Base-by-base conservation (phyloP, 2,888 invertebrate genomes). In the Sarcophaga caerulescens region DNA sequence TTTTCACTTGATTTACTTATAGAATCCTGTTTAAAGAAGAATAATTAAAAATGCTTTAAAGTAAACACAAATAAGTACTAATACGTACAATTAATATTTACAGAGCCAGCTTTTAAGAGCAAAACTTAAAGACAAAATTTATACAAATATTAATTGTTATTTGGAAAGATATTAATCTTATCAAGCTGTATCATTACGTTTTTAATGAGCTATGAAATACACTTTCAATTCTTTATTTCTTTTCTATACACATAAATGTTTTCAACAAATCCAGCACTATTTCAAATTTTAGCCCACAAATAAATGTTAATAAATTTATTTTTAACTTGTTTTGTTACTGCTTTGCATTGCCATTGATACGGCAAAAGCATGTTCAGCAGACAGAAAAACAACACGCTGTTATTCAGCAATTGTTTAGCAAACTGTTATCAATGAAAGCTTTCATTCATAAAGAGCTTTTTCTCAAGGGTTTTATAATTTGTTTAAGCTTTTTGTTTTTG, bases 1-100 rank as follows among this genome's bases (percentile, higher is more conserved):
- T 82, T 89, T 65, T 89, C 89, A 80, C 87, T 88, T 1, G 84
- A 88, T 71, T 89, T 89, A 65, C 85, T 88, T 66, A 88, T 79
- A 44, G 87, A 84, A 71, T 89, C 88, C 89, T 89, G 65, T 8
- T 85, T 78, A 5, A 52, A 63, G 19, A 47, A 52, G 62, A 21
- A 19, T 35, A 75, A 66, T 8, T 23, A 57, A 52, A 52, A 52
- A 52, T 60, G 23, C n/a, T 63, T 17, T 35, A 63, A 45, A 59
- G 6, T 23, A 62, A 60, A 68, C 14, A 59, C 19, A 69, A 35
- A 23, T n/a, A 25, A 12, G n/a, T 8, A 65, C 17, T 52, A 65
- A 65, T n/a, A 65, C 10, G 8, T 65, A 35, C 35, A 65, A 17
- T 35, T 25, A 65, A 44, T 21, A 10, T 60, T 60, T 60, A 65